phyloP scores from a whole-genome alignment of 2,797 vertebrate genomes.

The Ctenochaetus hawaiiensis region DNA sequence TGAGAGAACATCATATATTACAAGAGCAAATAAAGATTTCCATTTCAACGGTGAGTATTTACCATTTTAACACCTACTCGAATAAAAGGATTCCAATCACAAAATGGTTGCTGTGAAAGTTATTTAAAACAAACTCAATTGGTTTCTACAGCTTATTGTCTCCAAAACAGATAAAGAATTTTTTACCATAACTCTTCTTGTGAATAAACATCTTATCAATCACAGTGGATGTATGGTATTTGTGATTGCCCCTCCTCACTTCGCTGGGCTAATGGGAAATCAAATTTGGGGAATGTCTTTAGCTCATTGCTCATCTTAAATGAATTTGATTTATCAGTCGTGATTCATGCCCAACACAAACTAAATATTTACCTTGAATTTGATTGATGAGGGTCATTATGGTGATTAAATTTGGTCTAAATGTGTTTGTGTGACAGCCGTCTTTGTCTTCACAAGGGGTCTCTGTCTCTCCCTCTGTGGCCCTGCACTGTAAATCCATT shows the following conservation, averaged over 20 bases:
- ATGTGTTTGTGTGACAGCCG: slow-evolving; percentile 62
- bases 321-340: slow-evolving; percentile 72
- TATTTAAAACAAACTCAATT: background rate
- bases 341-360: slow-evolving; percentile 71
- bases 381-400: slow-evolving; percentile 80
- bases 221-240: slow-evolving; percentile 22
- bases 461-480: slow-evolving; percentile 21
- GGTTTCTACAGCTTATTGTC: background rate
- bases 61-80: slow-evolving; percentile 18
- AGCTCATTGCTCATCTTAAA: slow-evolving; percentile 76
- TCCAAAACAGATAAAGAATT: slow-evolving; percentile 8
- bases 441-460: slow-evolving; percentile 52
- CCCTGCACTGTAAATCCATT: slow-evolving; percentile 36
- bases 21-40: slow-evolving; percentile 35
- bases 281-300: slow-evolving; percentile 61
- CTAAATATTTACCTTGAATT: slow-evolving; percentile 69
- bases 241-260: slow-evolving; percentile 52
- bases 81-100: slow-evolving; percentile 2
- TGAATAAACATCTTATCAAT: slow-evolving; percentile 51
- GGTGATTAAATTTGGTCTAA: slow-evolving; percentile 71
- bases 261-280: slow-evolving; percentile 65
- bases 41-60: slow-evolving; percentile 25
- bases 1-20: slow-evolving; percentile 37
- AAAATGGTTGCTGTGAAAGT: background rate
- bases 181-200: slow-evolving; percentile 2